A percentile compares a stretch with the other conserved stretches of the same genome.
Conservation (phyloP, 2,797 vertebrate species). For the Sebastes goodei region DNA sequence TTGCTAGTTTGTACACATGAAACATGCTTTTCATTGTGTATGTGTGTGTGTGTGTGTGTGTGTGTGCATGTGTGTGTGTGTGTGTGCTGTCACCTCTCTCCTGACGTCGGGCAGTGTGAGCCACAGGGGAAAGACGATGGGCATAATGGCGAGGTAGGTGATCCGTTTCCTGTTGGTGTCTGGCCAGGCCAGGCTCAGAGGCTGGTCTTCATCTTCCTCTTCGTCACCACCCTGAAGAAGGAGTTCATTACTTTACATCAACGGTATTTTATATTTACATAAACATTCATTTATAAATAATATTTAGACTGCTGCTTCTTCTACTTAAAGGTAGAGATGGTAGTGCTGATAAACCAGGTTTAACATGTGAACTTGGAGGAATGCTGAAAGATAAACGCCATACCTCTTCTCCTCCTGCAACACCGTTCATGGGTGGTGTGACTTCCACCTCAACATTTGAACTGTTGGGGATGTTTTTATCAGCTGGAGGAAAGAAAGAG, state of each 20-base stretch:
- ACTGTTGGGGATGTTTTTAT: constrained; percentile 87
- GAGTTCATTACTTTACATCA: not conserved
- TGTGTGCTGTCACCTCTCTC: constrained; percentile 84
- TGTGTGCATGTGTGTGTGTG: not conserved
- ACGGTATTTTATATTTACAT: not conserved
- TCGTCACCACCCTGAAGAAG: constrained; percentile 68
- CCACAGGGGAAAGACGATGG: constrained; percentile 94
- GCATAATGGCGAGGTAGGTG: constrained; percentile 91
- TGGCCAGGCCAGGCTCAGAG: constrained; percentile 94
- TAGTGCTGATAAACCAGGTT: not conserved
- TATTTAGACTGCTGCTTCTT: not conserved
- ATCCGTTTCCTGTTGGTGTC: constrained; percentile 86
- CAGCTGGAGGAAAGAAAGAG: constrained; percentile 61
- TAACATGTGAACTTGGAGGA: not conserved
- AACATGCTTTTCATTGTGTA: not conserved
- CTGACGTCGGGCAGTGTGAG: constrained; percentile 92
- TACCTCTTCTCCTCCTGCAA: constrained; percentile 72
- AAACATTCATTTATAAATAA: not conserved
- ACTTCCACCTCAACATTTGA: constrained; percentile 92
- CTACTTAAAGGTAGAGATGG: not conserved
- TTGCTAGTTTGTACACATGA: not conserved
- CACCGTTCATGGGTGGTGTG: constrained; percentile 89
- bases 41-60: too few relatives aligned
- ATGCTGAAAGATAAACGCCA: not conserved
- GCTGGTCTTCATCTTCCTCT: constrained; percentile 88